Conservation (phyloP, 2,888 invertebrate species). For the Orchesella flavescens region DNA sequence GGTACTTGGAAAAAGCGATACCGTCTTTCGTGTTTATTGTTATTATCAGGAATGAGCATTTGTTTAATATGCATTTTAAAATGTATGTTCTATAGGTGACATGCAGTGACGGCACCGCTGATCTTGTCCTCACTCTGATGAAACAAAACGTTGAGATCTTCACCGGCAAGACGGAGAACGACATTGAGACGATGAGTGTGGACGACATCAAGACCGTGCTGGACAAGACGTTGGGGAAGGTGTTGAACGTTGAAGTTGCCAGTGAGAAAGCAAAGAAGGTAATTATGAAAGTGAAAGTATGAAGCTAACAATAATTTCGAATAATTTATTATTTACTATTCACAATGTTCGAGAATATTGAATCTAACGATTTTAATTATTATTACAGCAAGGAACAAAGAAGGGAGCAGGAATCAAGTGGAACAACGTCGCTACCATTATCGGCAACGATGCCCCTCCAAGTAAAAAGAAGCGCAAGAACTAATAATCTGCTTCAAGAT, state of each 20-base stretch:
- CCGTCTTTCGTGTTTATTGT: not conserved
- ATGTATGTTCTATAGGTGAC: conserved; percentile 60
- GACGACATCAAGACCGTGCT: conserved; percentile 64
- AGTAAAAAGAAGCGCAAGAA: conserved; percentile 66
- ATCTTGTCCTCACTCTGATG: conserved; percentile 66
- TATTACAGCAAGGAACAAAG: conserved; percentile 61
- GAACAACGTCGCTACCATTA: conserved; percentile 68
- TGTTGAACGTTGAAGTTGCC: conserved; percentile 64
- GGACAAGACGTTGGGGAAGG: conserved; percentile 62
- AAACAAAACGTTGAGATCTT: conserved; percentile 68
- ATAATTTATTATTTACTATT: not conserved
- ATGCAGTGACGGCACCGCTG: conserved; percentile 66
- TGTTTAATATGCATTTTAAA: not conserved
- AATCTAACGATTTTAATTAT: not conserved
- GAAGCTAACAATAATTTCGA: not conserved
- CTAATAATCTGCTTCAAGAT: conserved; percentile 26
- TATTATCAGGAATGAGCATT: not conserved
- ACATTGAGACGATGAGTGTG: conserved; percentile 64
- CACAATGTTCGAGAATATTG: conserved; percentile 4
- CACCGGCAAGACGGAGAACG: conserved; percentile 63
- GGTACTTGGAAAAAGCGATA: conserved; percentile 42
- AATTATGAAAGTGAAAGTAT: conserved; percentile 3
- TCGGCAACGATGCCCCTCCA: conserved; percentile 56
- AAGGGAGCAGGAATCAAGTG: conserved; percentile 64
- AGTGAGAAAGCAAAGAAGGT: conserved; percentile 69